Conservation (phyloP, 2,113 vertebrate genomes). For the Brachyistius frenatus region DNA sequence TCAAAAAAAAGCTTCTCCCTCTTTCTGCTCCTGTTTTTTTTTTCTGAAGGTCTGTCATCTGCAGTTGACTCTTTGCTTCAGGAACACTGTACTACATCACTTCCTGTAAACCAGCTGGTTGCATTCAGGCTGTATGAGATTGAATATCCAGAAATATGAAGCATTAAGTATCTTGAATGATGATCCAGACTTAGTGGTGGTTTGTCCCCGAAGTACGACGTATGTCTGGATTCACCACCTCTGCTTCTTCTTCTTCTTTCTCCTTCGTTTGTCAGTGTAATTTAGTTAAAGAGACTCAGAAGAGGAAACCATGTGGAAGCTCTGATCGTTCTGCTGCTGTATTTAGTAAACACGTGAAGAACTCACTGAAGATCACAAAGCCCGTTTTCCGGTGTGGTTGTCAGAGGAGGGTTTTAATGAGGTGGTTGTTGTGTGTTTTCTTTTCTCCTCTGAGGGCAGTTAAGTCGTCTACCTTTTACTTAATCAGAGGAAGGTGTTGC, state of each 20-base stretch:
- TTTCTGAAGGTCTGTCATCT: not conserved
- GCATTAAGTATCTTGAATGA: too few relatives aligned
- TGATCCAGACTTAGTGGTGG: too few relatives aligned
- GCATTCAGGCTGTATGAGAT: too few relatives aligned
- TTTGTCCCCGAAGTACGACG: too few relatives aligned
- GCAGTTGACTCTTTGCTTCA: too few relatives aligned
- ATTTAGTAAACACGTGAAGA: conserved; percentile 1
- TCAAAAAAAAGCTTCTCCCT: not conserved
- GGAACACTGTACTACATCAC: too few relatives aligned
- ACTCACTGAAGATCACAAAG: not conserved
- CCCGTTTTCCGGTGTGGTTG: not conserved
- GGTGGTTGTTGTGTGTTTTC: not conserved
- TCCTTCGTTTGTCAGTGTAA: too few relatives aligned
- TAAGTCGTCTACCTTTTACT: not conserved
- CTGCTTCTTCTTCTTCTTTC: too few relatives aligned
- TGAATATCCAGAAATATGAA: too few relatives aligned
- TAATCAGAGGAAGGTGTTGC: not conserved
- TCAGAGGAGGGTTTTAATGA: not conserved
- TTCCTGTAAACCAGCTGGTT: too few relatives aligned
- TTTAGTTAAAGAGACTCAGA: too few relatives aligned
- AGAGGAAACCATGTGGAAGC: too few relatives aligned
- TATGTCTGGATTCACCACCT: not conserved
- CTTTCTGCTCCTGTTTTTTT: conserved; percentile 5
- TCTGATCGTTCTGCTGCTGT: not conserved
- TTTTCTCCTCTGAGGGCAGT: not conserved